Percentiles rank a stretch among this genome's conserved stretches.
Evolutionary conservation across 2,113 vertebrate species (phyloP).

Genomic region (Actenoides lindsayi): DNA sequence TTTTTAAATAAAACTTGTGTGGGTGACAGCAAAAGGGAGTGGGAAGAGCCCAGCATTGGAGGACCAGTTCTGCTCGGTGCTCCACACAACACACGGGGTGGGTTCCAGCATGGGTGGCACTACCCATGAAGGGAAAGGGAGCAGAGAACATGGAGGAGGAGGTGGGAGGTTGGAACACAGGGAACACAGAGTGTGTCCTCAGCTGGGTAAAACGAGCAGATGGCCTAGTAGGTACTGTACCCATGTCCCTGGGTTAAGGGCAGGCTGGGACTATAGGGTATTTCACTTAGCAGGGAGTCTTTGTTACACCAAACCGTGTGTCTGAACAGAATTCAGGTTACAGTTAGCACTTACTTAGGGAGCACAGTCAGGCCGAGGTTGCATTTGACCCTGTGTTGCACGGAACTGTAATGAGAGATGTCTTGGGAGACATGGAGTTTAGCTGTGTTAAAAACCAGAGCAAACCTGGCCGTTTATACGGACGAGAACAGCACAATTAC

Average conservation of each 20-base stretch:
- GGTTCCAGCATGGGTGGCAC: background rate
- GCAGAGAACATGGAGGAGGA: fast-evolving
- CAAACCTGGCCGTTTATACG: background rate
- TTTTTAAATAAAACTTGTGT: background rate
- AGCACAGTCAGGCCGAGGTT: background rate
- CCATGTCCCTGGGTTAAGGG: background rate
- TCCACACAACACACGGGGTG: background rate
- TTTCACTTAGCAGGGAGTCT: background rate
- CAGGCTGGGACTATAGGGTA: background rate
- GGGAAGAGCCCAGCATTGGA: background rate
- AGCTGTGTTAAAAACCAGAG: background rate
- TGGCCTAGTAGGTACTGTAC: background rate
- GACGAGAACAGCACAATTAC: background rate
- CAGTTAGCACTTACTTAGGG: background rate
- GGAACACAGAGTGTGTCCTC: background rate
- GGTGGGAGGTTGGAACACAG: background rate
- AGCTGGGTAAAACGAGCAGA: background rate
- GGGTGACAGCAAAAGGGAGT: background rate
- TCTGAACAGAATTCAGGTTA: background rate
- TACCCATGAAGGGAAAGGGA: background rate
- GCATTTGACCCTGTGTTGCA: background rate
- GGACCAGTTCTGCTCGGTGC: background rate
- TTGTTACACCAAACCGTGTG: background rate
- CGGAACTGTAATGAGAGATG: background rate
- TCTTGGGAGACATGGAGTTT: background rate